phyloP scores from a whole-genome alignment of 1,140 invertebrate genomes.

The Calliopsis andreniformis region DNA sequence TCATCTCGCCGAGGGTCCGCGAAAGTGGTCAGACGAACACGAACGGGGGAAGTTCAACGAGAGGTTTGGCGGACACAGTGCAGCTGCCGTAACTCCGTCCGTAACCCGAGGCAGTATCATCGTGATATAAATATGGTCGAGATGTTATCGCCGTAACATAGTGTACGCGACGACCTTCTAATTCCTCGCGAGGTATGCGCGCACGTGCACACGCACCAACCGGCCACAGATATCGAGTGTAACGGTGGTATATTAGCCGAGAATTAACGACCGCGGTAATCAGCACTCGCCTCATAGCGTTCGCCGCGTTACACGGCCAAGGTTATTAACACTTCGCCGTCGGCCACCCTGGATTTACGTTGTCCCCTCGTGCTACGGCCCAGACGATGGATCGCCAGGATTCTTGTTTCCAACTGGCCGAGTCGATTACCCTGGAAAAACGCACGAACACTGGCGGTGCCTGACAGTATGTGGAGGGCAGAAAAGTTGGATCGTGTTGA shows the following conservation, averaged over 20 bases:
- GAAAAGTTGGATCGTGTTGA: neutral
- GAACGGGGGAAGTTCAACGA: conserved; percentile 25
- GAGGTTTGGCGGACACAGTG: conserved; percentile 7
- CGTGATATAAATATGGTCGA: conserved; percentile 64
- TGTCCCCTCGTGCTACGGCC: neutral
- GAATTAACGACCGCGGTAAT: conserved; percentile 70
- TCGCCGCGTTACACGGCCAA: conserved; percentile 66
- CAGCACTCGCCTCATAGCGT: conserved; percentile 68
- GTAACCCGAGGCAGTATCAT: conserved; percentile 67
- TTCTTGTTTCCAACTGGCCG: conserved; percentile 21
- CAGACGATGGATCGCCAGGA: conserved; percentile 17
- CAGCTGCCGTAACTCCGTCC: conserved; percentile 58
- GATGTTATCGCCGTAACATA: conserved; percentile 74
- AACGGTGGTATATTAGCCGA: conserved; percentile 67
- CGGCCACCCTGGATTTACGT: conserved; percentile 50
- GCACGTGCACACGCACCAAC: conserved; percentile 39
- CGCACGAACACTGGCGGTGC: neutral
- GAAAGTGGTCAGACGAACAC: neutral
- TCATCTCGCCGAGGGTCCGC: neutral
- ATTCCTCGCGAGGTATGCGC: conserved; percentile 68
- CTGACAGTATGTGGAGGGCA: neutral
- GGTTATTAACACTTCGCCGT: conserved; percentile 61
- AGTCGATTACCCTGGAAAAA: conserved; percentile 25
- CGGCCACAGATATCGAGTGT: conserved; percentile 56
- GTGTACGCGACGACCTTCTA: conserved; percentile 73